These are phyloP conservation scores for Scolopax rusticola DNA, from an alignment of 2,797 vertebrate species.

Conservation along the genomic window DNA sequence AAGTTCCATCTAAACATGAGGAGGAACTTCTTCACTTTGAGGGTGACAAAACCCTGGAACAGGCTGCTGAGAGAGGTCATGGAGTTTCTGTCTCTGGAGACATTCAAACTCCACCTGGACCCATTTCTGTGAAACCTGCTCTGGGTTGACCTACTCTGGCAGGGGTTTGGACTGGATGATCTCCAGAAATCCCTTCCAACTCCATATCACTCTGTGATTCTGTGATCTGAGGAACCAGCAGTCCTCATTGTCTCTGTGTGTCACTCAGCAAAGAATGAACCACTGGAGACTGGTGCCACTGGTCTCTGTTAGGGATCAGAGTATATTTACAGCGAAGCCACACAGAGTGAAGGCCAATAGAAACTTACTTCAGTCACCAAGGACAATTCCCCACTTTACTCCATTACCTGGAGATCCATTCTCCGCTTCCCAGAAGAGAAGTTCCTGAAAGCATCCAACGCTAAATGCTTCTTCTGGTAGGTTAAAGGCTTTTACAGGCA, in stretches of 20 bases:
- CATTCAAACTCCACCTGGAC: too few species aligned
- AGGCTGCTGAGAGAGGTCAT: too few species aligned
- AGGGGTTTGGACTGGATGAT: too few species aligned
- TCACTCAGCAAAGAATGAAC: not conserved
- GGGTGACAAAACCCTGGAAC: too few species aligned
- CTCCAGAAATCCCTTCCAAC: too few species aligned
- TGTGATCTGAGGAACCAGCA: not conserved
- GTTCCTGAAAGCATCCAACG: slow-evolving; percentile 58
- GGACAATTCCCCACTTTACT: slow-evolving; percentile 32
- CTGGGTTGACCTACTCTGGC: too few species aligned
- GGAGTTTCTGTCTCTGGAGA: too few species aligned
- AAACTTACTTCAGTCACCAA: slow-evolving; percentile 18
- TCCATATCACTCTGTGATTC: too few species aligned
- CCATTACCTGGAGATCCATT: slow-evolving; percentile 59
- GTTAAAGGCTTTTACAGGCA: slow-evolving; percentile 63
- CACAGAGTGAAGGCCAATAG: not conserved
- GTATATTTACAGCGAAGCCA: not conserved
- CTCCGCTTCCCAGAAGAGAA: slow-evolving; percentile 64
- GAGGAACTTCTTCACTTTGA: too few species aligned
- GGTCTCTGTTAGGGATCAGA: not conserved
- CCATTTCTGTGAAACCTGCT: too few species aligned
- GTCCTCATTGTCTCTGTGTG: not conserved
- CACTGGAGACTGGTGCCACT: not conserved
- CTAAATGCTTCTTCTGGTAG: slow-evolving; percentile 61
- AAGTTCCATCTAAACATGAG: too few species aligned